These are phyloP conservation scores for Myathropa florea DNA, from an alignment of 2,888 invertebrate species.

Conservation along the genomic window DNA sequence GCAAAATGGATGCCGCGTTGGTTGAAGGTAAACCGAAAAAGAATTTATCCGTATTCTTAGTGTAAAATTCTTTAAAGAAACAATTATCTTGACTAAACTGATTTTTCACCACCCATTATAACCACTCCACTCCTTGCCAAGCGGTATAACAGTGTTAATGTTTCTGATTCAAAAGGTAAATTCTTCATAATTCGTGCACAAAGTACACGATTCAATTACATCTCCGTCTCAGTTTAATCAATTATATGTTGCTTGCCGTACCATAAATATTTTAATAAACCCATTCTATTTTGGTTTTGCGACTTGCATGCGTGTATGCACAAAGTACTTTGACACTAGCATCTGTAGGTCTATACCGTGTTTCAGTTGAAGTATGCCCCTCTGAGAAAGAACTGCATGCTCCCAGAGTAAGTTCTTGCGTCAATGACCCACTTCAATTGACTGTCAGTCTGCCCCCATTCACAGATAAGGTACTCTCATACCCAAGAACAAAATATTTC, in stretches of 20 bases:
- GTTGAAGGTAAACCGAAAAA: no score
- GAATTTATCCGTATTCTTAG: no score
- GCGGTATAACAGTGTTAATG: not conserved
- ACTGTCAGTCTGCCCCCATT: not conserved
- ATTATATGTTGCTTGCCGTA: not conserved
- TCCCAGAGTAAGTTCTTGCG: not conserved
- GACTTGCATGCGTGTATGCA: not conserved
- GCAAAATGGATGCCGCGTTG: no score
- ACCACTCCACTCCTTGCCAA: no score
- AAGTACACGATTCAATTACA: not conserved
- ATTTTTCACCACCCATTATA: no score
- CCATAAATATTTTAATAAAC: not conserved
- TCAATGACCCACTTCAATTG: conserved; percentile 15
- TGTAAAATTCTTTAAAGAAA: no score
- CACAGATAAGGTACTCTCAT: not conserved
- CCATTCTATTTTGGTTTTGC: not conserved
- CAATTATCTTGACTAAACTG: no score
- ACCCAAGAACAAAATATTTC: not conserved
- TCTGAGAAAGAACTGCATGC: not conserved
- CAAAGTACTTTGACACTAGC: not conserved
- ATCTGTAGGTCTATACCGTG: not conserved
- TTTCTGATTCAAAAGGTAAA: not conserved
- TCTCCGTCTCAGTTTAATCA: not conserved
- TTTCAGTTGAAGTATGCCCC: not conserved
- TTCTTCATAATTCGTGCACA: not conserved